Evolutionary conservation across 2,888 invertebrate species (phyloP).

Genomic region (Neoitamus cyanurus): DNA sequence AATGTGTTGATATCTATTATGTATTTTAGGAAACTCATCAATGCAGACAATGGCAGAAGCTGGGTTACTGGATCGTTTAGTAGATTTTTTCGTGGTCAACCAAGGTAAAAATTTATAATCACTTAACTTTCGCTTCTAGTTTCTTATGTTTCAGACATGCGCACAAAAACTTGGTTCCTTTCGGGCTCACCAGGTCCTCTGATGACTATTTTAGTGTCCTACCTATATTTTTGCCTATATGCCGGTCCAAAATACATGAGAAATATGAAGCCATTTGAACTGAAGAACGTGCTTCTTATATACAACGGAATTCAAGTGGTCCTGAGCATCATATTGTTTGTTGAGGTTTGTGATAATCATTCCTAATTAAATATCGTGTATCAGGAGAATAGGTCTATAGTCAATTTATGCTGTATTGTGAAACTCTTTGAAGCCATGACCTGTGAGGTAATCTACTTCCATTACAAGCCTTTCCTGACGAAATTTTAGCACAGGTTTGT

Average conservation of each 20-base stretch:
- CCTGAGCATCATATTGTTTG: constrained; percentile 82
- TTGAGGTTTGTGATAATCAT: constrained; percentile 69
- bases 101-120: constrained; percentile 59
- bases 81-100: constrained; percentile 65
- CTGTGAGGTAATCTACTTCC: too few species aligned
- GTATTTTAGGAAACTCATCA: neutral
- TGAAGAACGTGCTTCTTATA: constrained; percentile 81
- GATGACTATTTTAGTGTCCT: constrained; percentile 74
- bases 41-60: constrained; percentile 19
- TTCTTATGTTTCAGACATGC: constrained; percentile 68
- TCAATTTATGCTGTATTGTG: too few species aligned
- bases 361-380: neutral
- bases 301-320: constrained; percentile 92
- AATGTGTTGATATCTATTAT: neutral
- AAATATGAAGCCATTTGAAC: constrained; percentile 83
- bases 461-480: too few species aligned
- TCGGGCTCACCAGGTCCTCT: constrained; percentile 78
- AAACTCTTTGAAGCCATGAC: too few species aligned
- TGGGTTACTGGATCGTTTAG: constrained; percentile 60
- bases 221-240: constrained; percentile 78
- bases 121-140: neutral
- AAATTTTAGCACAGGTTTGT: too few species aligned
- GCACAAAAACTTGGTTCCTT: constrained; percentile 80
- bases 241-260: constrained; percentile 91
- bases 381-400: too few species aligned